Evolutionary conservation across 2,888 invertebrate genomes (phyloP).

Genomic region (Encarsia formosa): DNA sequence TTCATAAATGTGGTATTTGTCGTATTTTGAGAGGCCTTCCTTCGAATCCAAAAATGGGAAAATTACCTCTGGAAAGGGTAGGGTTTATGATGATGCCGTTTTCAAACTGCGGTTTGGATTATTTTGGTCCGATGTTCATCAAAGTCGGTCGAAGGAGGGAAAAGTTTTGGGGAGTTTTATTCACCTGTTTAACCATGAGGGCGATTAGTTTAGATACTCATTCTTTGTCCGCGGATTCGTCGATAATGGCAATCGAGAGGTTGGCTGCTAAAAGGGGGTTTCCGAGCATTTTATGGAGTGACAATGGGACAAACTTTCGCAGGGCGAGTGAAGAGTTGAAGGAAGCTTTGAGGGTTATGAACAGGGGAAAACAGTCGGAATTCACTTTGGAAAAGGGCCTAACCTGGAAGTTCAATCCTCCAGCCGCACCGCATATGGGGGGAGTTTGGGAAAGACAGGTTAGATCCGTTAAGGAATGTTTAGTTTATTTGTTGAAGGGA

Average conservation of each 20-base stretch:
- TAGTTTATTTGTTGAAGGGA: background rate
- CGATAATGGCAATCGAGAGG: constrained; percentile 17
- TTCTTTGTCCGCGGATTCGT: constrained; percentile 10
- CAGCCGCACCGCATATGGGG: constrained; percentile 11
- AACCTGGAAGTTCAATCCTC: constrained; percentile 11
- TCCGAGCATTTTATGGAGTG: constrained; percentile 13
- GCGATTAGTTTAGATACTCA: constrained; percentile 20
- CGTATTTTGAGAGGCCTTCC: constrained; percentile 16
- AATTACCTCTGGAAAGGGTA: constrained; percentile 7
- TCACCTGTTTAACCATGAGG: constrained; percentile 25
- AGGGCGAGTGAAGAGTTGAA: background rate
- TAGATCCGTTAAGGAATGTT: constrained; percentile 6
- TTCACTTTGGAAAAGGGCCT: background rate
- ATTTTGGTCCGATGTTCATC: constrained; percentile 26
- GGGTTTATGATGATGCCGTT: constrained; percentile 21
- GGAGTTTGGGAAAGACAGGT: constrained; percentile 5
- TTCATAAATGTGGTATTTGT: constrained; percentile 11
- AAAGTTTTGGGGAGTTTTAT: constrained; percentile 23
- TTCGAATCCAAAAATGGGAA: constrained; percentile 9
- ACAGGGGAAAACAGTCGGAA: background rate
- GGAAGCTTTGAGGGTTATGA: background rate
- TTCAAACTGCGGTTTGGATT: constrained; percentile 23
- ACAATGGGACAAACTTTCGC: constrained; percentile 8
- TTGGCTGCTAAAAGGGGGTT: constrained; percentile 22
- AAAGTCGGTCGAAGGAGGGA: constrained; percentile 17